Base-by-base conservation (phyloP, 2,888 invertebrate genomes). In the Acanthoscelides obtectus region DNA sequence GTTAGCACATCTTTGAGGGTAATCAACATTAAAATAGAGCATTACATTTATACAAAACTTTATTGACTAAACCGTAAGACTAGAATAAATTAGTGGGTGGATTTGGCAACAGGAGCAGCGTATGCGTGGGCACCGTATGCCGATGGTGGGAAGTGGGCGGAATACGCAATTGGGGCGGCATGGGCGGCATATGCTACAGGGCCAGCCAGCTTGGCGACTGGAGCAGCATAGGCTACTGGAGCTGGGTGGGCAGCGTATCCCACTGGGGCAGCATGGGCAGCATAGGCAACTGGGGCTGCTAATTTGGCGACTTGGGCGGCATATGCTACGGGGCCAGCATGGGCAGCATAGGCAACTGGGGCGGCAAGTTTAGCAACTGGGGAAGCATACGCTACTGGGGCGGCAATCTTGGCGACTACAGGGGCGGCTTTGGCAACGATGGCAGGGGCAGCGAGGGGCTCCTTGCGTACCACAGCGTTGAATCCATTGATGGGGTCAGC, bases 401-500 rank as follows among this genome's bases (percentile, higher is more conserved):
- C n/a, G n/a, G n/a, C 77, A 65, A 78, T 64, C 69, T 74, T 71
- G 1, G 72, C 66, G 19, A 73, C n/a, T n/a, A n/a, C n/a, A n/a
- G n/a, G n/a, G n/a, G n/a, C n/a, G n/a, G n/a, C n/a, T n/a, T n/a
- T n/a, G n/a, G n/a, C n/a, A 45, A 77, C 70, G 65, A 80, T 79
- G 69, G 79, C 76, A 64, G 77, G 76, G 20, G 65, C 65, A 25
- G 3, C 3, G 3, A 45, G 3, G 45, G 45, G 45, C 75, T 87
- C 87, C 74, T 86, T 87, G 79, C 86, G 87, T 12, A 88, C 88
- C 69, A 88, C 87, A 63, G 88, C 88, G 83, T 88, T 88, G 85
- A 88, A 89, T 6, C 89, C 89, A 73, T 86, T 85, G 70, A 87
- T 79, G 74, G 87, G 86, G 78, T 88, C 88, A 4, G 89, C 88